These are phyloP conservation scores for Dicrostonyx torquatus DNA, from an alignment of 2,797 vertebrate genomes.

Conservation along the genomic window DNA sequence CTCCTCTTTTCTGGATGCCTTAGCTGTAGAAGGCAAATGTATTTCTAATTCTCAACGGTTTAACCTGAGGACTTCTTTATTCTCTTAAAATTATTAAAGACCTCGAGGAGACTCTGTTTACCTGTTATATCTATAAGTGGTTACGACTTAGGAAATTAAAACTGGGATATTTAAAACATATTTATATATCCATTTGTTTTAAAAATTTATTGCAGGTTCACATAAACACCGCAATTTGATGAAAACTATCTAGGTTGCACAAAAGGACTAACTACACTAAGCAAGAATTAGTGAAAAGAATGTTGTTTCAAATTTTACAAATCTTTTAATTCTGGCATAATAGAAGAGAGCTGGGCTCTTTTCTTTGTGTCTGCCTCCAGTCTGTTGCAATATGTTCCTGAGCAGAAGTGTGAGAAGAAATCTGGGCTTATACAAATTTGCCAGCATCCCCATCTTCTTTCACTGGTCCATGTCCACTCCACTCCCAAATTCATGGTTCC, in stretches of 20 bases:
- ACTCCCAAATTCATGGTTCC: background rate
- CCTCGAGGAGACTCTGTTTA: background rate
- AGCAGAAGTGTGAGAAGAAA: conserved; percentile 49
- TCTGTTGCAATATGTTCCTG: conserved; percentile 34
- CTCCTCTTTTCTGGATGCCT: conserved; percentile 8
- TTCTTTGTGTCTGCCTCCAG: conserved; percentile 40
- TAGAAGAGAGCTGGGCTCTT: background rate
- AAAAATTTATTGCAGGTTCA: conserved; percentile 21
- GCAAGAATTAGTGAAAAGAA: conserved; percentile 44
- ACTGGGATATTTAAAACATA: background rate
- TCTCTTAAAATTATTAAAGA: conserved; percentile 55
- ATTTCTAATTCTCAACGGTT: conserved; percentile 16
- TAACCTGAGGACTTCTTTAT: background rate
- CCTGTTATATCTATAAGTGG: conserved; percentile 1
- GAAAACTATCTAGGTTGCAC: conserved; percentile 32
- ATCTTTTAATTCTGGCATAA: background rate
- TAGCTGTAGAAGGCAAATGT: background rate
- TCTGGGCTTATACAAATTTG: conserved; percentile 46
- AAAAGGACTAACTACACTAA: background rate
- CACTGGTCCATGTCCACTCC: background rate
- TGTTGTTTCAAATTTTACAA: conserved; percentile 56
- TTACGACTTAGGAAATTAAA: conserved; percentile 44
- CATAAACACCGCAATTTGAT: conserved; percentile 26
- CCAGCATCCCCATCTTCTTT: background rate
- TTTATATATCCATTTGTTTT: conserved; percentile 13